Evolutionary conservation across 2,113 vertebrate genomes (phyloP).

Genomic region (Gymnobelideus leadbeateri): DNA sequence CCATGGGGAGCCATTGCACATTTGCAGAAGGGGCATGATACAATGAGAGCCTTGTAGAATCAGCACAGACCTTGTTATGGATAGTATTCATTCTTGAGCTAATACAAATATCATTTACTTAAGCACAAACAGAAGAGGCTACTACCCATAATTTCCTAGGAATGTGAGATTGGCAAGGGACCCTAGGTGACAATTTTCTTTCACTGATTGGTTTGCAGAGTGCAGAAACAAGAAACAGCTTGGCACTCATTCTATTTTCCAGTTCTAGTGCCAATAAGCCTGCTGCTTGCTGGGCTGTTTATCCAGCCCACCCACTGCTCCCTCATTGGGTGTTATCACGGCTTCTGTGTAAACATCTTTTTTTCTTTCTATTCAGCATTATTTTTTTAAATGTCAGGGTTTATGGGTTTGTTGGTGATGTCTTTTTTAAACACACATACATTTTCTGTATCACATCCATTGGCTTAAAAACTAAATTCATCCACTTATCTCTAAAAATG

Average conservation of each 20-base stretch:
- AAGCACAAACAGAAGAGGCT: not conserved
- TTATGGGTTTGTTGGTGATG: not conserved
- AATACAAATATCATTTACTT: not conserved
- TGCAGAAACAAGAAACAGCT: constrained; percentile 50
- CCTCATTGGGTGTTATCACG: constrained; percentile 7
- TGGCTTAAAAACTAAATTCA: constrained; percentile 2
- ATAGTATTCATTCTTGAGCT: constrained; percentile 26
- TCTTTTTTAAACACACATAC: constrained; percentile 32
- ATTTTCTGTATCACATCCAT: constrained; percentile 8
- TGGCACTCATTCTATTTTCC: constrained; percentile 43
- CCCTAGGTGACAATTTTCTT: not conserved
- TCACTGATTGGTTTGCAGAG: constrained; percentile 46
- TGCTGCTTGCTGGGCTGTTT: constrained; percentile 61
- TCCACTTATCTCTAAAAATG: not conserved
- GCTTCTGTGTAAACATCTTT: constrained; percentile 35
- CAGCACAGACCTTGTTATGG: not conserved
- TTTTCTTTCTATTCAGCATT: constrained; percentile 19
- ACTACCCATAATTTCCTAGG: not conserved
- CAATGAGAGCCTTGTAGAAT: not conserved
- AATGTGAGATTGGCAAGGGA: constrained; percentile 25
- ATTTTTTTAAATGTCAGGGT: constrained; percentile 43
- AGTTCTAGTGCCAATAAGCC: constrained; percentile 8
- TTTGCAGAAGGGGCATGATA: not conserved
- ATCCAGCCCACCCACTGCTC: constrained; percentile 29
- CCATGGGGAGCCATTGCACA: not conserved